These are phyloP conservation scores for Drosophila mojavensis DNA, from an alignment of 1,140 invertebrate genomes.

Conservation along the genomic window DNA sequence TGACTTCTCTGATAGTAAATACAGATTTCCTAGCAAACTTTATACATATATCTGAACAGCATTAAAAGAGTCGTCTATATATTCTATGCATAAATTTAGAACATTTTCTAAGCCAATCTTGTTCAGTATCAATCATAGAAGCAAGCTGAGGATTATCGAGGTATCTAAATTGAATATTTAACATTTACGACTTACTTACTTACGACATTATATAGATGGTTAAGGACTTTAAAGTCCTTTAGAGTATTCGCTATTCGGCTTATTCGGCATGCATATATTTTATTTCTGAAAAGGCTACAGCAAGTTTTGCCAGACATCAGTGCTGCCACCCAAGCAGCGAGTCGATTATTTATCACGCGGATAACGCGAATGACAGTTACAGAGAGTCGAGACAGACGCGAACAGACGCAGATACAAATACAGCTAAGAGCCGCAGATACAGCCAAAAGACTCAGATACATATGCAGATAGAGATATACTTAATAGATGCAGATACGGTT, in stretches of 20 bases:
- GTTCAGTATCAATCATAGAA: too few species aligned
- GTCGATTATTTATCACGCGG: conserved; percentile 45
- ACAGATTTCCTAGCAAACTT: too few species aligned
- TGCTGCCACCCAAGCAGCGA: conserved; percentile 41
- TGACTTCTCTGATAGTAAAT: too few species aligned
- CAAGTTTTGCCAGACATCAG: conserved; percentile 8
- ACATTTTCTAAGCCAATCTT: background rate
- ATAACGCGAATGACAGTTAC: conserved; percentile 35
- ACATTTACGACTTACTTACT: too few species aligned
- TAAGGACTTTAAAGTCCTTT: too few species aligned
- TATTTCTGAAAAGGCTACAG: conserved; percentile 1
- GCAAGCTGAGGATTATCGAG: too few species aligned
- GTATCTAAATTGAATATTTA: too few species aligned
- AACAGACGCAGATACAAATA: conserved; percentile 1
- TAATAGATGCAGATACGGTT: conserved; percentile 19
- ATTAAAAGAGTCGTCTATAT: background rate
- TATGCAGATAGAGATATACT: too few species aligned
- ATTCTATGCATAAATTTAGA: background rate
- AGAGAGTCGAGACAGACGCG: conserved; percentile 21
- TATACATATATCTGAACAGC: too few species aligned
- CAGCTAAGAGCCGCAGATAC: background rate
- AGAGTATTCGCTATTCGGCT: background rate
- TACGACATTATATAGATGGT: too few species aligned
- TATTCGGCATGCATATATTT: background rate
- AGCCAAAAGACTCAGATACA: background rate